Percentiles rank a stretch among this genome's conserved stretches.
Evolutionary conservation across 1,140 invertebrate genomes (phyloP).

Genomic region (Matsumurasca onukii): DNA sequence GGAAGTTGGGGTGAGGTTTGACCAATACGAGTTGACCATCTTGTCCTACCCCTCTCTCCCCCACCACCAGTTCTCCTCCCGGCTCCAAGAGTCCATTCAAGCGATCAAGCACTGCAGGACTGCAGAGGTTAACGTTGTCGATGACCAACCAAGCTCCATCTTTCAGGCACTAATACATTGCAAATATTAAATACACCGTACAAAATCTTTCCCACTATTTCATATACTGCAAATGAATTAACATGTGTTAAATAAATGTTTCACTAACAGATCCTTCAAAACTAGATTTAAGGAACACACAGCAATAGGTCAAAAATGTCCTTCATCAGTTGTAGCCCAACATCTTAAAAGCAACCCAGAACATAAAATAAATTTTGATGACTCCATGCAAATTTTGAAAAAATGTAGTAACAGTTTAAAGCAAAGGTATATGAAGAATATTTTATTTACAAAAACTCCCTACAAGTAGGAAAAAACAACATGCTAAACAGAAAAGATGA

Average conservation of each 20-base stretch:
- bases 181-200: slow-evolving; percentile 10
- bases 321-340: too few relatives aligned
- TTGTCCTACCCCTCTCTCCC: slow-evolving; percentile 82
- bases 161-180: slow-evolving; percentile 69
- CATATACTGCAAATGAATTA: not conserved
- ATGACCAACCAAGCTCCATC: slow-evolving; percentile 90
- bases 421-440: too few relatives aligned
- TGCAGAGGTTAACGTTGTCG: slow-evolving; percentile 97
- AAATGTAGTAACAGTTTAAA: too few relatives aligned
- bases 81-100: slow-evolving; percentile 95
- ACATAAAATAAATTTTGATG: too few relatives aligned
- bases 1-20: slow-evolving; percentile 86
- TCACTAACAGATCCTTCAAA: too few relatives aligned
- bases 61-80: slow-evolving; percentile 83
- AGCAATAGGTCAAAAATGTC: too few relatives aligned
- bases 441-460: too few relatives aligned
- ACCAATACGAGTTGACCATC: slow-evolving; percentile 73
- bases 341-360: too few relatives aligned
- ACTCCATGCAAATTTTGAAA: too few relatives aligned
- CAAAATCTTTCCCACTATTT: not conserved
- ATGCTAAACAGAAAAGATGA: too few relatives aligned
- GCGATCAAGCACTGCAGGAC: slow-evolving; percentile 93
- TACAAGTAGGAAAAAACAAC: too few relatives aligned
- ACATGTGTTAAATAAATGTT: slow-evolving; percentile 9
- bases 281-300: too few relatives aligned